Evolutionary conservation across 2,113 vertebrate species (phyloP), one percentile per base, ranked within the genome.

Genomic region (Nothocercus julius): DNA sequence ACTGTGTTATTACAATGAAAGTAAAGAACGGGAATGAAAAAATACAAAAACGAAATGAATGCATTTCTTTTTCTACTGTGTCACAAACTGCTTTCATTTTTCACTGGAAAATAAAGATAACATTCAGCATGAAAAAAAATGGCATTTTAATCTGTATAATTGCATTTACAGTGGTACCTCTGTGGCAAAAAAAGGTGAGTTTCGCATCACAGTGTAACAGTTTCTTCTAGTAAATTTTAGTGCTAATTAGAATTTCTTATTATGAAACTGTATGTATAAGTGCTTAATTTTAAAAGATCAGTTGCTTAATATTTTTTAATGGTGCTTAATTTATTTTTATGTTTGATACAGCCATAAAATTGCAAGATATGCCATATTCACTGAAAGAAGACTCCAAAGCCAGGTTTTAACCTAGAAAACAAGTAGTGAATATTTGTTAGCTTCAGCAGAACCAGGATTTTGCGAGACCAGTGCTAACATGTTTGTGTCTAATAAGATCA

Each of bases 71-170:
- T 63, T 74, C 63, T 44, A 78, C 38, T 73, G 5, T 34, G 38
- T 93, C 44, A 72, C 20, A 73, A 83, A 51, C 27, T 82, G 14
- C 56, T 91, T 34, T 88, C 24, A 61, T 93, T 95, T 95, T 94
- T 51, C 64, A 94, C 61, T 91, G 66, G 54, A 82, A 93, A 96
- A 91, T 95, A 95, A 95, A 96, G 20, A 47, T 56, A 70, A 78
- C 59, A 77, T 54, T 63, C 61, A 56, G 94, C 76, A 91, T 81
- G 17, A 86, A 95, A 88, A 30, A 5, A 9, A 40, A 44, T 32
- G 73, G 24, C 13, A 38, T 81, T 90, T 86, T 72, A 36, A 75
- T 88, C 83, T 83, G 42, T 87, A 1, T 92, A 45, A 87, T 91
- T 89, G 11, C 64, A 51, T 81, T 70, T 12, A n/a, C 24, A 64